Base-by-base conservation (phyloP, 2,797 vertebrate genomes). In the Hirundo rustica region DNA sequence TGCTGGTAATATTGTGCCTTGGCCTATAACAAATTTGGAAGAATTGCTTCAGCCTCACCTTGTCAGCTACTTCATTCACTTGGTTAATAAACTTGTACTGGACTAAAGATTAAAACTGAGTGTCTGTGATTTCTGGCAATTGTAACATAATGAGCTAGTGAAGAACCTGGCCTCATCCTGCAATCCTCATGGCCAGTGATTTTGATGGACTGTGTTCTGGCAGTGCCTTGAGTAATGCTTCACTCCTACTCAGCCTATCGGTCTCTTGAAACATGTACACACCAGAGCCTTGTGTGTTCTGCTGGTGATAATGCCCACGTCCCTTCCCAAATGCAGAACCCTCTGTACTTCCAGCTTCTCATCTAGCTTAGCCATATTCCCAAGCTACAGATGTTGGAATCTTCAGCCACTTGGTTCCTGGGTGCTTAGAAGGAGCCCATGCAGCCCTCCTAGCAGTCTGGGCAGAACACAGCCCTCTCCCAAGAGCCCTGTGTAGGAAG, bases 401-500 rank as follows among this genome's bases (percentile, higher is more conserved):
- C 25, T 36, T 80, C 11, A 58, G 6, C 6, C 7, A 2, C 40
- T 64, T 1, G 0, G 4, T 38, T 76, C 8, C 26, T 71, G 34
- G 16, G 6, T 54, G 32, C 23, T 42, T 16, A 29, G 36, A 25
- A 83, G 29, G 42, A 68, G 34, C 16, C 13, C 10, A 2, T n/a
- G 30, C 11, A 36, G 27, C 19, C 23, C 29, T 60, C 1, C 1
- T 3, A 40, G 5, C 30, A 21, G 25, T 21, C 55, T 81, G 32
- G n/a, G 16, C 25, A 51, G 25, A 25, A 6, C 0, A 2, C 8
- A 32, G 22, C 4, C 8, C 9, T 82, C 16, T 68, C 45, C 9
- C 0, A 0, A 64, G 42, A 83, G 34, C 34, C 7, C 26, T 5
- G 3, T 32, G 36, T 26, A 13, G n/a, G 13, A 8, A 6, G 15